Evolutionary conservation across 2,888 invertebrate genomes (phyloP).

Genomic region (Pyrochroa serraticornis): DNA sequence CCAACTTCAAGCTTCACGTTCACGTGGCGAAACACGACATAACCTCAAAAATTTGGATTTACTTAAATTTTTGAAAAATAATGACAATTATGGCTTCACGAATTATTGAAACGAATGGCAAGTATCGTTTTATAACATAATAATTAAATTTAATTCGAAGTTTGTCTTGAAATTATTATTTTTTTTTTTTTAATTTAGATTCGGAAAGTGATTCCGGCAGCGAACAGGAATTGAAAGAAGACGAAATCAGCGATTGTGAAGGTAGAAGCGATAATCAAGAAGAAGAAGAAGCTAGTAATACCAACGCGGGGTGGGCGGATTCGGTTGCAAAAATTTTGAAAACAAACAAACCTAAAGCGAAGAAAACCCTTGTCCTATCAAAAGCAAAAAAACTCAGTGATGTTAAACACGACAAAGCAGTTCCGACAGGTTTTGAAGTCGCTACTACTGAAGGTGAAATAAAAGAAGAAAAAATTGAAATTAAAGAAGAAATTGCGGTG

Average conservation of each 20-base stretch:
- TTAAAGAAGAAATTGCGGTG: conserved; percentile 46
- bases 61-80: too few relatives aligned
- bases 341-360: conserved; percentile 75
- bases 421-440: conserved; percentile 70
- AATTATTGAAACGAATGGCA: too few relatives aligned
- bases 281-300: conserved; percentile 37
- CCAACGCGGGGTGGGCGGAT: conserved; percentile 81
- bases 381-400: conserved; percentile 77
- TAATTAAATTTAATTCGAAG: too few relatives aligned
- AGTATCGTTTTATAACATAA: too few relatives aligned
- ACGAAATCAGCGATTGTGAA: conserved; percentile 9
- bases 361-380: conserved; percentile 77
- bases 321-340: conserved; percentile 80
- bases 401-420: conserved; percentile 57
- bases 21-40: too few relatives aligned
- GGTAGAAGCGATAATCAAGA: conserved; percentile 11
- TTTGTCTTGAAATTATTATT: too few relatives aligned
- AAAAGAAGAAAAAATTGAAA: conserved; percentile 55
- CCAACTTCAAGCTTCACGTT: too few relatives aligned
- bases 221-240: too few relatives aligned
- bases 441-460: conserved; percentile 62
- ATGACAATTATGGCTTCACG: too few relatives aligned
- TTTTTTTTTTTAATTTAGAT: too few relatives aligned
- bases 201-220: too few relatives aligned
- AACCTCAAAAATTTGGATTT: too few relatives aligned